Percentiles rank a stretch among this genome's conserved stretches.
Evolutionary conservation across 2,797 vertebrate genomes (phyloP).

Genomic region (Propithecus perrieri): DNA sequence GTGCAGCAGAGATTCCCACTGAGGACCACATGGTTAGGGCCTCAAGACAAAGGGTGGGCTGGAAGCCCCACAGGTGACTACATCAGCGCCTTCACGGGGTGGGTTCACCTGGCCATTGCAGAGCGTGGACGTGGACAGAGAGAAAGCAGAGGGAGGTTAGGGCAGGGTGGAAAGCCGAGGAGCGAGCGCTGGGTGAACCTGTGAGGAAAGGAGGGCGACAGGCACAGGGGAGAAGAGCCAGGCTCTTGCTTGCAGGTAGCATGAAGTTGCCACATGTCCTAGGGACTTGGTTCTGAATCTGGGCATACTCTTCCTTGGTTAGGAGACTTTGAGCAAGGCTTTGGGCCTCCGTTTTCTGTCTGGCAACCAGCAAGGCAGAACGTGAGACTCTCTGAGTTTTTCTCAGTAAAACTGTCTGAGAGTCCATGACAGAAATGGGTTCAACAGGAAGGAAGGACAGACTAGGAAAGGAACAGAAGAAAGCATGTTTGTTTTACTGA

Average conservation of each 20-base stretch:
- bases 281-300: background rate
- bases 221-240: background rate
- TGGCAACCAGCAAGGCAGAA: background rate
- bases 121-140: fast-evolving
- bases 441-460: background rate
- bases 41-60: background rate
- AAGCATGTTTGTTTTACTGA: background rate
- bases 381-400: background rate
- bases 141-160: background rate
- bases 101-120: too few relatives aligned
- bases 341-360: background rate
- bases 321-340: background rate
- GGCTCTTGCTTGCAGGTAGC: too few relatives aligned
- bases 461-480: background rate
- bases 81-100: fast-evolving
- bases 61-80: background rate
- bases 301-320: background rate
- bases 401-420: background rate
- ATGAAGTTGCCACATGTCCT: background rate
- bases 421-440: background rate
- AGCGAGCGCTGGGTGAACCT: background rate
- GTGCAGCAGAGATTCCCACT: too few relatives aligned
- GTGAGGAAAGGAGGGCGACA: background rate
- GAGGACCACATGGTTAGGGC: background rate
- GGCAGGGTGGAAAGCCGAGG: background rate